Evolutionary conservation across 2,797 vertebrate species (phyloP).

Genomic region (Gadopsis bispinosus): DNA sequence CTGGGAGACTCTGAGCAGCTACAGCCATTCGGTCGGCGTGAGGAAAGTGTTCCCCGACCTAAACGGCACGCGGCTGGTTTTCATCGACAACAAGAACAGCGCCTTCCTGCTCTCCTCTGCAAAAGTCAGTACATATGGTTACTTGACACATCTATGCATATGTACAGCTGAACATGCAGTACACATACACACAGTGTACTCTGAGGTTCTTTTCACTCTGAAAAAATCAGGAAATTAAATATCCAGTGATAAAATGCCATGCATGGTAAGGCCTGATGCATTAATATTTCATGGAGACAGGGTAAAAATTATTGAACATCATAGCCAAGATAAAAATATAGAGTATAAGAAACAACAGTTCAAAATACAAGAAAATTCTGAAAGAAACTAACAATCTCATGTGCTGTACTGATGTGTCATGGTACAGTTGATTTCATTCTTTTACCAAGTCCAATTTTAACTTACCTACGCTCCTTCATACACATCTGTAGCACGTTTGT

Average conservation of each 20-base stretch:
- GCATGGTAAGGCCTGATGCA: not conserved
- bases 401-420: no score
- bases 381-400: no score
- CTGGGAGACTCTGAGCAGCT: constrained; percentile 92
- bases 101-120: constrained; percentile 94
- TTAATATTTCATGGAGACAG: not conserved
- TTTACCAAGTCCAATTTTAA: not conserved
- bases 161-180: not conserved
- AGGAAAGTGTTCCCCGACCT: constrained; percentile 94
- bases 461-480: not conserved
- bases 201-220: not conserved
- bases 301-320: not conserved
- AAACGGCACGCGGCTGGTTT: constrained; percentile 90
- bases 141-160: not conserved
- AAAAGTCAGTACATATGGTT: constrained; percentile 76
- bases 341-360: no score
- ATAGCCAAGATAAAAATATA: no score
- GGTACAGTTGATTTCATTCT: no score
- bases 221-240: not conserved
- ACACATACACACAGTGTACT: not conserved
- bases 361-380: no score
- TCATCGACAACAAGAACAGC: constrained; percentile 95
- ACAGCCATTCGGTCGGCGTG: constrained; percentile 91
- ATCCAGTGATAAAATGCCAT: not conserved
- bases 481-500: no score